Conservation (phyloP, 1,140 invertebrate species). For the Calephelis nemesis region DNA sequence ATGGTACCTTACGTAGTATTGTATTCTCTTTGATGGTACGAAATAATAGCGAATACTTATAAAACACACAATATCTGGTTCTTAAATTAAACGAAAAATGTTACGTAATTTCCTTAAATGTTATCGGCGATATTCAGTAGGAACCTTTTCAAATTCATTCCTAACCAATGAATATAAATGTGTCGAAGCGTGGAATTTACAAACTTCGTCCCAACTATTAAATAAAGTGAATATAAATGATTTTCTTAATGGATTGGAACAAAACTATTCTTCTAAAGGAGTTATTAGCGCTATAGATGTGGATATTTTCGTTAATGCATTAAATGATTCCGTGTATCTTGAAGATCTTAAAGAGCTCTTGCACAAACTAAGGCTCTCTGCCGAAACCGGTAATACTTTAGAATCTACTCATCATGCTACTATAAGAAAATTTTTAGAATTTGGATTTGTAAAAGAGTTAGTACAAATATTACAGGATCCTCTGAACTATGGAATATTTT, state of each 20-base stretch:
- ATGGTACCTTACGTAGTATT: too few relatives aligned
- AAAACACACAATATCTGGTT: too few relatives aligned
- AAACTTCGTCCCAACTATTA: constrained; percentile 81
- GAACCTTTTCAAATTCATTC: constrained; percentile 41
- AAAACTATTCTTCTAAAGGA: constrained; percentile 76
- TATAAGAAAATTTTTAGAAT: constrained; percentile 83
- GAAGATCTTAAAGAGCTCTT: constrained; percentile 86
- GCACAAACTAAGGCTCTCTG: constrained; percentile 84
- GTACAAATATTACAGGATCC: constrained; percentile 88
- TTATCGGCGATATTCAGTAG: too few relatives aligned
- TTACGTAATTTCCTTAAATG: too few relatives aligned
- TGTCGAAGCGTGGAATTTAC: constrained; percentile 82
- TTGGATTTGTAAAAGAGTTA: constrained; percentile 81
- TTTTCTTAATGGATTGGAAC: constrained; percentile 83
- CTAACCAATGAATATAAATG: constrained; percentile 85
- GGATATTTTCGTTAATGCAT: constrained; percentile 85
- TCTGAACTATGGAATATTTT: constrained; percentile 93
- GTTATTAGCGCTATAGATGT: constrained; percentile 85
- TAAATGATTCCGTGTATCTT: constrained; percentile 73
- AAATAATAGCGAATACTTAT: too few relatives aligned
- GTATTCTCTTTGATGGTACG: too few relatives aligned
- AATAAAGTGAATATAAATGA: constrained; percentile 82
- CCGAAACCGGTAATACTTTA: constrained; percentile 84
- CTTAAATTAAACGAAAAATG: too few relatives aligned
- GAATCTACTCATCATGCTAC: constrained; percentile 91